Conservation (phyloP, 2,888 invertebrate species). For the Rhagonycha lutea region DNA sequence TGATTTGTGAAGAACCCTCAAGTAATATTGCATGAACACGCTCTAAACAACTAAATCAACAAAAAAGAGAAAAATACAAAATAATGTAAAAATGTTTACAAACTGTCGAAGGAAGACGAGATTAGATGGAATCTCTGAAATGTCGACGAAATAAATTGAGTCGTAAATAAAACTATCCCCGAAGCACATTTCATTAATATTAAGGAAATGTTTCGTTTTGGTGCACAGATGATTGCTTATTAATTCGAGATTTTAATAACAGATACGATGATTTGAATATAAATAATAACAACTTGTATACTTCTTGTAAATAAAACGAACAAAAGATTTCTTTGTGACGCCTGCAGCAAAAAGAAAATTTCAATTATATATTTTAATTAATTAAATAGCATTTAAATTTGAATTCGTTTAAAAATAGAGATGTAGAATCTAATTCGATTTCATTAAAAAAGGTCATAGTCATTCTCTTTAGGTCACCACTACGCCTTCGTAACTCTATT, state of each 20-base stretch:
- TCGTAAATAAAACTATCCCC: conserved; percentile 19
- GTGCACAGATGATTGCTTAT: conserved; percentile 8
- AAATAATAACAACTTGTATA: not conserved
- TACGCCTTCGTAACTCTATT: not conserved
- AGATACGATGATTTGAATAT: conserved; percentile 3
- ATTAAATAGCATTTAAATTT: not conserved
- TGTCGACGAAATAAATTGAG: conserved; percentile 16
- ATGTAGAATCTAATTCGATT: not conserved
- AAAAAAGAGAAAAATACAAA: not conserved
- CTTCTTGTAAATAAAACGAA: not conserved
- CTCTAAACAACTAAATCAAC: conserved; percentile 6
- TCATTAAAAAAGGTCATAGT: not conserved
- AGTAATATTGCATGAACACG: conserved; percentile 17
- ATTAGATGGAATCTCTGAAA: not conserved
- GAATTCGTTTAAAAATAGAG: not conserved
- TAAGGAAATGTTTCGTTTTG: conserved; percentile 9
- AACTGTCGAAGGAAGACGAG: not conserved
- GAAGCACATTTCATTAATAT: conserved; percentile 12
- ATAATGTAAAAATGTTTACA: not conserved
- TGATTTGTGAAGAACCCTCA: conserved; percentile 11
- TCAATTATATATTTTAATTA: not conserved
- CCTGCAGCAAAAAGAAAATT: not conserved
- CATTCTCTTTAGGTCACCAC: not conserved
- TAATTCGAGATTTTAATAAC: conserved; percentile 10
- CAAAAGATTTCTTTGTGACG: not conserved